Conservation (phyloP, 2,797 vertebrate species). For the Apogon hyalosoma region DNA sequence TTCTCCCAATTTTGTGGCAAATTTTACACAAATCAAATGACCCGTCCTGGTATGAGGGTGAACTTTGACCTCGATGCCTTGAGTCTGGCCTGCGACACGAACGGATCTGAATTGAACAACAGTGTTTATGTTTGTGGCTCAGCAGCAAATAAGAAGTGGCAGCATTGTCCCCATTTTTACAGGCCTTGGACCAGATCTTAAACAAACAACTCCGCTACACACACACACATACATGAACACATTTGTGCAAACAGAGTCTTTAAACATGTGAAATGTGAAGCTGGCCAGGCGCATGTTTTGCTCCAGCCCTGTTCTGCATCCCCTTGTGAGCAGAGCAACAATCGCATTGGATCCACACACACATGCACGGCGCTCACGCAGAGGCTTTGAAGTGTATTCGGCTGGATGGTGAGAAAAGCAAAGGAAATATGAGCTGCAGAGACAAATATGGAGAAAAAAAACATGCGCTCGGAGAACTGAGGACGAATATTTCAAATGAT, state of each 20-base stretch:
- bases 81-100: background rate
- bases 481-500: constrained; percentile 12
- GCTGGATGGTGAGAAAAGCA: constrained; percentile 32
- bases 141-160: constrained; percentile 30
- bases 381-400: constrained; percentile 52
- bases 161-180: constrained; percentile 9
- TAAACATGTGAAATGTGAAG: constrained; percentile 69
- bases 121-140: constrained; percentile 20
- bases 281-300: constrained; percentile 53
- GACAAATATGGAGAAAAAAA: constrained; percentile 16
- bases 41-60: background rate
- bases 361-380: constrained; percentile 14
- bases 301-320: constrained; percentile 45
- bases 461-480: constrained; percentile 13
- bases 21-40: background rate
- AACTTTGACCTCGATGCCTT: constrained; percentile 11
- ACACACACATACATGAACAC: constrained; percentile 1
- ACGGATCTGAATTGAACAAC: background rate
- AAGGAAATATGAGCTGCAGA: constrained; percentile 34
- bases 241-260: constrained; percentile 30
- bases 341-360: constrained; percentile 53
- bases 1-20: background rate
- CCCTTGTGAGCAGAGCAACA: constrained; percentile 48
- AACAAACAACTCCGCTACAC: background rate
- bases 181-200: constrained; percentile 22